Base-by-base conservation (phyloP, 30 jellyfish, hydroid and myxozoan species). In the Pelagia noctiluca region DNA sequence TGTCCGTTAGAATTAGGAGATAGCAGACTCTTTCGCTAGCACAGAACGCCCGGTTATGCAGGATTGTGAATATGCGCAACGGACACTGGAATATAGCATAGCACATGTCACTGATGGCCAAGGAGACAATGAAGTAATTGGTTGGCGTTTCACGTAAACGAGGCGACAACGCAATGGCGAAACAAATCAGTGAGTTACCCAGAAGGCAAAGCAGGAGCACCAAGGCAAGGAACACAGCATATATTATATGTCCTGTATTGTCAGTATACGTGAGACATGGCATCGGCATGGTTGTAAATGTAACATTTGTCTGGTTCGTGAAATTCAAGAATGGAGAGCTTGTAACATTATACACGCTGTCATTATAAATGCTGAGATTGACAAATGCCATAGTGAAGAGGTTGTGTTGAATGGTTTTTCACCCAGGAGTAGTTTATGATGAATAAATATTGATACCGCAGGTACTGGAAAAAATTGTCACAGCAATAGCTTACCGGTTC, bases 41-140 rank as follows among this genome's bases (percentile, higher is more conserved):
- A 49, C 98, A 91, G 66, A 91, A 91, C 47, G 83, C 66, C 47
- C 73, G 74, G 19, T 42, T 50, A 73, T 72, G 90, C 36, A 91
- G 63, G 8, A 49, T 64, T n/a, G 64, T 38, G 10, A 80, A 52
- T 12, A 91, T 77, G 24, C 94, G 90, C 24, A 91, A 37, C 1
- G 98, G 96, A 4, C 89, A 80, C 26, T 76, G 89, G 48, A 83
- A 65, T 7, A 88, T 16, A 2, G 96, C 82, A 36, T 70, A 88
- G 38, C 76, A 57, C 82, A 93, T 42, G 37, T 93, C 98, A 47
- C 97, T 87, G 33, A 88, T 35, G 12, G 98, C 94, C 37, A 93
- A 34, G 13, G 98, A 87, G 21, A 72, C 83, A 19, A 93, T 85
- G 84, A 86, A 93, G 71, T 53, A 26, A 82, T 93, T 87, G 28